Evolutionary conservation across 2,113 vertebrate genomes (phyloP).

Genomic region (Dascyllus trimaculatus): DNA sequence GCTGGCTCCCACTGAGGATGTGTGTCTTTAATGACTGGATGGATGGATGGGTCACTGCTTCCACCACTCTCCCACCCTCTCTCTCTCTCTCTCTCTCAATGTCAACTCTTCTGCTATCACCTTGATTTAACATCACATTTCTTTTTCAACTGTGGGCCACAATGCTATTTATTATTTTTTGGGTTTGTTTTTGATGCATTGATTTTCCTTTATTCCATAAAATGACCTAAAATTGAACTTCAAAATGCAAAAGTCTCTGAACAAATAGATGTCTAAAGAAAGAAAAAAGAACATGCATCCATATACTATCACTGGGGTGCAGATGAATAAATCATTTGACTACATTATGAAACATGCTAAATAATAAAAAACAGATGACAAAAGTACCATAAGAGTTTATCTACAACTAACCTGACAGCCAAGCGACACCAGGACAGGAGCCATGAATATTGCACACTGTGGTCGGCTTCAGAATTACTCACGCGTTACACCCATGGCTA

Average conservation of each 20-base stretch:
- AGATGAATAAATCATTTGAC: slow-evolving; percentile 57
- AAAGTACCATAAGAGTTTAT: slow-evolving; percentile 24
- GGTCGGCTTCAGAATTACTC: slow-evolving; percentile 1
- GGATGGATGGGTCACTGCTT: slow-evolving; percentile 55
- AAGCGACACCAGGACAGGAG: slow-evolving; percentile 17
- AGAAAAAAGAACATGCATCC: background rate
- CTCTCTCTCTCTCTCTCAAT: slow-evolving; percentile 27
- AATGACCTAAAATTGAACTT: background rate
- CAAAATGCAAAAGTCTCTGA: background rate
- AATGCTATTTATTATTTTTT: slow-evolving; percentile 15
- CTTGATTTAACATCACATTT: slow-evolving; percentile 54
- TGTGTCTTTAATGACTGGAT: slow-evolving; percentile 37
- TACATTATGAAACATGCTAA: slow-evolving; percentile 57
- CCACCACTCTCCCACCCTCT: slow-evolving; percentile 23
- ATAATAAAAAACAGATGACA: slow-evolving; percentile 55
- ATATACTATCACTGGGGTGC: background rate
- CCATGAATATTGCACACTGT: slow-evolving; percentile 36
- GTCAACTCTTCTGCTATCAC: slow-evolving; percentile 30
- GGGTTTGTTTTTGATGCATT: background rate
- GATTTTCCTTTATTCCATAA: slow-evolving; percentile 1
- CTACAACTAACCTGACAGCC: slow-evolving; percentile 42
- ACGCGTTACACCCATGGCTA: background rate
- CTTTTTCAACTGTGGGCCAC: slow-evolving; percentile 39
- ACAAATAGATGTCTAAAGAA: slow-evolving; percentile 1
- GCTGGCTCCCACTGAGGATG: slow-evolving; percentile 50